Percentiles rank a stretch among this genome's conserved stretches.
phyloP scores from a whole-genome alignment of 2,888 invertebrate species.

The Agelastica alni region DNA sequence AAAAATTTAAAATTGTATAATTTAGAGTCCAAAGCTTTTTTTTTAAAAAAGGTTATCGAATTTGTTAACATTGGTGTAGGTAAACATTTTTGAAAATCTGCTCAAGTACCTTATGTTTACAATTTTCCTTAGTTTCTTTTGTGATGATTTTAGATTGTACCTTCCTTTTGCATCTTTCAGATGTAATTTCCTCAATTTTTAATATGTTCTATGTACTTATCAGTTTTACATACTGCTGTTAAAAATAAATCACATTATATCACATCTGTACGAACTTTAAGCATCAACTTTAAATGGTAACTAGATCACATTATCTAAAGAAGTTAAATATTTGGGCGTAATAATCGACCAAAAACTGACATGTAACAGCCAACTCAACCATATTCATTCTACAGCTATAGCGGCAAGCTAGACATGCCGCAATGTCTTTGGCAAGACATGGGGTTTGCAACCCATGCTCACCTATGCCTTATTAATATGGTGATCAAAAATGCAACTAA shows the following conservation, averaged over 20 bases:
- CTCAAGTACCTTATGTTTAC: neutral
- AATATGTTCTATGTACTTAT: neutral
- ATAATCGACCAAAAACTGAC: too few relatives aligned
- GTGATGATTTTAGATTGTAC: neutral
- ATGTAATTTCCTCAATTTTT: neutral
- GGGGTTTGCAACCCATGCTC: too few relatives aligned
- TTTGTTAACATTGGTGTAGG: constrained; percentile 2
- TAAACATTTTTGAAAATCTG: constrained; percentile 13
- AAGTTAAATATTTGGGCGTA: too few relatives aligned
- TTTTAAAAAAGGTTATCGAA: neutral
- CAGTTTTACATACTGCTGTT: neutral
- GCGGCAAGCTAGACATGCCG: too few relatives aligned
- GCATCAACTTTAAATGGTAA: too few relatives aligned
- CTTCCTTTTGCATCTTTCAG: neutral
- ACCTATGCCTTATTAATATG: too few relatives aligned
- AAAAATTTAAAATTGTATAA: neutral
- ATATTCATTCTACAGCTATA: too few relatives aligned
- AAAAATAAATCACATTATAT: constrained; percentile 1
- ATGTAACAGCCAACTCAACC: too few relatives aligned
- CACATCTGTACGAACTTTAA: too few relatives aligned
- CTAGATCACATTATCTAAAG: too few relatives aligned
- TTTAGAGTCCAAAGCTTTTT: neutral
- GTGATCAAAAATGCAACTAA: too few relatives aligned
- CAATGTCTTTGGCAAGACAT: too few relatives aligned
- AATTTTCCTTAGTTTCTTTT: neutral